Percentiles rank a stretch among this genome's conserved stretches.
Evolutionary conservation across 2,888 invertebrate species (phyloP).

Genomic region (Drosophila testacea): DNA sequence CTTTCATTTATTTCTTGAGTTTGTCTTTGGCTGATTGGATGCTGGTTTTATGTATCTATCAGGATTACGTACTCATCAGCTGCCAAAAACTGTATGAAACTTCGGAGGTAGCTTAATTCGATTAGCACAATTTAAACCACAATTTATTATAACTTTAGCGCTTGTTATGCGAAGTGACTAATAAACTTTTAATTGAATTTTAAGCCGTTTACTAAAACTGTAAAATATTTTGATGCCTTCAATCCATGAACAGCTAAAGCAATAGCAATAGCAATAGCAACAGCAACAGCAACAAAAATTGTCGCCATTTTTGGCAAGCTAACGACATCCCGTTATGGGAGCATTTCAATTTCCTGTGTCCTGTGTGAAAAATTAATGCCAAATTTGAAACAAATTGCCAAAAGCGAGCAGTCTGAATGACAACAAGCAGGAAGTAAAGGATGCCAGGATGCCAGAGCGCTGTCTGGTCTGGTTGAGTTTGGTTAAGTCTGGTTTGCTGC

Average conservation of each 20-base stretch:
- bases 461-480: constrained; percentile 15
- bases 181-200: constrained; percentile 75
- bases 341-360: constrained; percentile 79
- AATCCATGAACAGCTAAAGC: background rate
- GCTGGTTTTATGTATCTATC: constrained; percentile 11
- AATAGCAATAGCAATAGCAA: too few relatives aligned
- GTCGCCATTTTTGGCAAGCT: constrained; percentile 43
- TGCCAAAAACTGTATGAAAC: constrained; percentile 33
- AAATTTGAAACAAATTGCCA: constrained; percentile 75
- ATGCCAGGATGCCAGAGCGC: constrained; percentile 50
- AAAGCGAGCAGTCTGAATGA: constrained; percentile 54
- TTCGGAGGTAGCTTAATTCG: constrained; percentile 50
- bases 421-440: constrained; percentile 71
- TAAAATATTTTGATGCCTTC: constrained; percentile 26
- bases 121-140: constrained; percentile 62
- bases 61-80: constrained; percentile 13
- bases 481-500: constrained; percentile 10
- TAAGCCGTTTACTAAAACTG: constrained; percentile 42
- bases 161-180: constrained; percentile 36
- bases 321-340: constrained; percentile 78
- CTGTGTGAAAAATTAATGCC: constrained; percentile 78
- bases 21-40: constrained; percentile 28
- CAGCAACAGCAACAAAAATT: constrained; percentile 15
- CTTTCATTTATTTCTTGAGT: constrained; percentile 32
- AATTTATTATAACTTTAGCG: constrained; percentile 48